A percentile compares a stretch with the other conserved stretches of the same genome.
These are phyloP conservation scores for Tapirus indicus DNA, from an alignment of 2,797 vertebrate species.

Conservation along the genomic window DNA sequence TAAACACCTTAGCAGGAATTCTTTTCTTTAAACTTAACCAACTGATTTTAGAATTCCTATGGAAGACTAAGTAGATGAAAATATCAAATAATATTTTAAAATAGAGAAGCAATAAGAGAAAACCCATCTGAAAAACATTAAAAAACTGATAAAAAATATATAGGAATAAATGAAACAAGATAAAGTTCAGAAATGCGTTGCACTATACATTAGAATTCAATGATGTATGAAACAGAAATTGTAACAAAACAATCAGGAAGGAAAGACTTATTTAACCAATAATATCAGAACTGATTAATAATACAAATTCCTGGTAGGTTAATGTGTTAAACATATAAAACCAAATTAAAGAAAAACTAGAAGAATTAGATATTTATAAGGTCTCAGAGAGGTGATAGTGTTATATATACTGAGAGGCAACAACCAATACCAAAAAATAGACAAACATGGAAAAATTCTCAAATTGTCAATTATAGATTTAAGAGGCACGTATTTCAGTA, in stretches of 20 bases:
- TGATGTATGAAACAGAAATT: not conserved
- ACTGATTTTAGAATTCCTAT: conserved; percentile 26
- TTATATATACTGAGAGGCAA: not conserved
- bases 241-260: not conserved
- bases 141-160: not conserved
- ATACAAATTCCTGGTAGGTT: not conserved
- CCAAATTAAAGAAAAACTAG: not conserved
- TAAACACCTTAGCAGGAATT: not conserved
- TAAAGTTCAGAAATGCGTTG: not conserved
- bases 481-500: not conserved
- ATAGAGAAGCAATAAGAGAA: not conserved
- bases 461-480: not conserved
- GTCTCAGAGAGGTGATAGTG: not conserved
- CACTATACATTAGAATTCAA: not conserved
- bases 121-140: not conserved
- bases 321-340: not conserved
- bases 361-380: conserved; percentile 13
- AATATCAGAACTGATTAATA: not conserved
- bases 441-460: not conserved
- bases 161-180: not conserved
- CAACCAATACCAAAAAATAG: not conserved
- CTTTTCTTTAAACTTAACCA: conserved; percentile 7
- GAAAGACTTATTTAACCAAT: not conserved
- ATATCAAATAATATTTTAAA: conserved; percentile 27
- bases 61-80: not conserved